Evolutionary conservation across 1,140 invertebrate species (phyloP).

Genomic region (Heliconius eleuchia): DNA sequence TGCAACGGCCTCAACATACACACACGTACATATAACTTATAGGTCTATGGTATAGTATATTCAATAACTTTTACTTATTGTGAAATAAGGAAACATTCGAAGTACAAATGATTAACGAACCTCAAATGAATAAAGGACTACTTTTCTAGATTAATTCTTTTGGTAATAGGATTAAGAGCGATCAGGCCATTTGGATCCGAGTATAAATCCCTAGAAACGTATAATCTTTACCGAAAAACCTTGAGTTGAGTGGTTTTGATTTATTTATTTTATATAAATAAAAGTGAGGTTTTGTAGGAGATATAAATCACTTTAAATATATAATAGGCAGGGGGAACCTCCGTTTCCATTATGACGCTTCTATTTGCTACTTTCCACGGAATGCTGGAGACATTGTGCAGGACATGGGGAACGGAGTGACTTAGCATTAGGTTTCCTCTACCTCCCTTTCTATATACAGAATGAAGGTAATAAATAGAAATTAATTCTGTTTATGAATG

Average conservation of each 20-base stretch:
- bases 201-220: neutral
- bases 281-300: too few relatives aligned
- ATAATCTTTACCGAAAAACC: neutral
- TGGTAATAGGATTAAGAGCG: conserved; percentile 19
- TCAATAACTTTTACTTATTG: neutral
- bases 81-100: neutral
- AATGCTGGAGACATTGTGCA: too few relatives aligned
- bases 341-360: too few relatives aligned
- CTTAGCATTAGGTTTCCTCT: too few relatives aligned
- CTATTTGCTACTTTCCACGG: too few relatives aligned
- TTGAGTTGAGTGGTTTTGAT: neutral
- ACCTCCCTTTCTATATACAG: too few relatives aligned
- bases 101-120: conserved; percentile 9
- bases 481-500: neutral
- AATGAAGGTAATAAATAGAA: too few relatives aligned
- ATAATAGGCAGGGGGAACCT: too few relatives aligned
- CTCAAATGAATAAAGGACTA: conserved; percentile 17
- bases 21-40: too few relatives aligned
- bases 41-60: neutral
- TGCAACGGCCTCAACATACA: too few relatives aligned
- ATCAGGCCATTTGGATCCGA: conserved; percentile 2
- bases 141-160: conserved; percentile 25
- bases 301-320: too few relatives aligned
- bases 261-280: neutral
- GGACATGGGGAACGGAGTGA: too few relatives aligned